Evolutionary conservation across 2,797 vertebrate species (phyloP), one percentile per base, ranked within the genome.

Genomic region (Urophycis tenuis): DNA sequence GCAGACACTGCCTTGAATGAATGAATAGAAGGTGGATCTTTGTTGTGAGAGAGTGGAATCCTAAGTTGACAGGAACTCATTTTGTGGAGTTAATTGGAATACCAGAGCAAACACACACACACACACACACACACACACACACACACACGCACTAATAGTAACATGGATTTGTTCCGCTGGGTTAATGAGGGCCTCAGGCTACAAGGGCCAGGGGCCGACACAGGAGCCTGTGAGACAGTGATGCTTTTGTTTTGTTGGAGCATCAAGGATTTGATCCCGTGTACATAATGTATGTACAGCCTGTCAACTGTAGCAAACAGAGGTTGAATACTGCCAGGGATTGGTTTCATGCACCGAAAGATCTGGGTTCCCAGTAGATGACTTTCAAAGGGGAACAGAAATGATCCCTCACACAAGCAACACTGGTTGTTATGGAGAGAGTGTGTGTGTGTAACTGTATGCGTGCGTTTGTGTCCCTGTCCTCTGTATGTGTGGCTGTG

Each of bases 171-270:
- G 45, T 11, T 73, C 35, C 70, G 36, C 74, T 76, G 81, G 80
- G 79, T 85, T 91, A 89, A 92, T 89, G 91, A 84, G 85, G 74
- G 73, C 81, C 25, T 84, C 7, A 5, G 70, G 73, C 67, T 81
- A 41, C 15, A 35, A 81, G 77, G 80, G 73, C 74, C 77, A 49
- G 15, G 29, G 71, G 64, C 60, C 74, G 70, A 76, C 45, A n/a
- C 35, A 67, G 35, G 36, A 78, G 53, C 71, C 78, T 78, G 31
- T 14, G 41, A 77, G 45, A 89, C 87, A 89, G 71, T 78, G 67
- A 33, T 32, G 73, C 80, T 84, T 80, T 89, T 90, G 83, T 88
- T 30, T 81, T 25, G 53, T 82, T 79, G 39, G 5, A n/a, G 67
- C 49, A 74, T 78, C 70, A 78, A 36, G 31, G 34, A 74, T 79